Evolutionary conservation across 23 tunicate genomes (phyloP), one percentile per base, ranked within the genome.

Genomic region (Pegea sp.): DNA sequence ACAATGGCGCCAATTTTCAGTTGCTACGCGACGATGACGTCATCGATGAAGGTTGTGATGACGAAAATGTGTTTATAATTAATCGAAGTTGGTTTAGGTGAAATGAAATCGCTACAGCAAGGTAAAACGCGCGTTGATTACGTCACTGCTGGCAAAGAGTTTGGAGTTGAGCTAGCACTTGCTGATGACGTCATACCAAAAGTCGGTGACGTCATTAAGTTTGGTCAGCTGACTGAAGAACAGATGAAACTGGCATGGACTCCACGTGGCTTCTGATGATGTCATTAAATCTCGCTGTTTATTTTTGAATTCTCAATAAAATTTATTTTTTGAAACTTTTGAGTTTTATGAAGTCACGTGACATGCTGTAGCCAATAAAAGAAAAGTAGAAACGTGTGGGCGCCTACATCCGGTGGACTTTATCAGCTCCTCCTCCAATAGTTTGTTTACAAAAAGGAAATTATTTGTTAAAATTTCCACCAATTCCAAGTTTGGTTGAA

Each of bases 191-290:
- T 32, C 2, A n/a, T 16, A 0, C 63, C 64, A 24, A 48, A 80
- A 61, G 44, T 30, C 22, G 93, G 80, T 0, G 93, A 80, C 32
- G 50, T 48, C 32, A 71, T 80, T 3, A 65, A 66, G 34, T 60
- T 74, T 49, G 33, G 30, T 4, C 26, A 69, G 11, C 13, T 34
- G 5, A 25, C 1, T 34, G 21, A 34, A 13, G 63, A 29, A n/a
- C 22, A 28, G 23, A 54, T 26, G 1, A 19, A 52, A 4, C 24
- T 66, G 16, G 48, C 33, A 1, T 80, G 93, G 93, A 52, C 42
- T 16, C 93, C 93, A 26, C 79, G 69, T 48, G 93, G 93, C 24
- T 80, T 80, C 61, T 80, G 48, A 59, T 38, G 20, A n/a, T n/a
- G n/a, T n/a, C n/a, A n/a, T 11, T 7, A 22, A 50, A 8, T 50